These are phyloP conservation scores for Tuta absoluta DNA, from an alignment of 2,888 invertebrate species.

Conservation along the genomic window DNA sequence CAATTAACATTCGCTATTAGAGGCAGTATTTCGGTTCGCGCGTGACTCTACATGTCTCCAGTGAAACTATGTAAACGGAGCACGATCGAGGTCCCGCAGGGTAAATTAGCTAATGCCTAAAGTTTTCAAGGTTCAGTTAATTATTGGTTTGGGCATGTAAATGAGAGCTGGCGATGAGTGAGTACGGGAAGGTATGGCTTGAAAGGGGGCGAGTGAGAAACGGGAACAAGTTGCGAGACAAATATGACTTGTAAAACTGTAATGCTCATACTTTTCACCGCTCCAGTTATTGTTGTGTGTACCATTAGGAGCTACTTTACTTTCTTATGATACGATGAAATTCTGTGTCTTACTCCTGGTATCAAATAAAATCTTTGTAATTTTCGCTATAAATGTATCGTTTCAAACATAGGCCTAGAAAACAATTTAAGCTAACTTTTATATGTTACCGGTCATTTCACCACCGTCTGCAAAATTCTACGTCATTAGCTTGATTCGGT, in stretches of 20 bases:
- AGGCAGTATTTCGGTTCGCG: conserved; percentile 12
- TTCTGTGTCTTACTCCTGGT: neutral
- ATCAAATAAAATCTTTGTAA: too few relatives aligned
- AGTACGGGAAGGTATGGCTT: conserved; percentile 53
- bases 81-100: conserved; percentile 42
- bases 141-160: conserved; percentile 60
- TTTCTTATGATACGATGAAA: neutral
- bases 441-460: conserved; percentile 29
- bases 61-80: conserved; percentile 36
- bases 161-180: conserved; percentile 52
- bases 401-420: too few relatives aligned
- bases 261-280: conserved; percentile 25
- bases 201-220: conserved; percentile 44
- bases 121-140: conserved; percentile 67
- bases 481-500: conserved; percentile 31
- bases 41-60: conserved; percentile 26
- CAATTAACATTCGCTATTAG: conserved; percentile 15
- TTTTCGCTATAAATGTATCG: too few relatives aligned
- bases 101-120: conserved; percentile 65
- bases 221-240: conserved; percentile 34
- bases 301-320: conserved; percentile 20
- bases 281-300: conserved; percentile 25
- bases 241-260: conserved; percentile 28
- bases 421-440: neutral
- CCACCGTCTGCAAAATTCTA: conserved; percentile 34